A percentile compares a stretch with the other conserved stretches of the same genome.
These are phyloP conservation scores for Dryocosmus kuriphilus DNA, from an alignment of 2,888 invertebrate species.

Conservation along the genomic window DNA sequence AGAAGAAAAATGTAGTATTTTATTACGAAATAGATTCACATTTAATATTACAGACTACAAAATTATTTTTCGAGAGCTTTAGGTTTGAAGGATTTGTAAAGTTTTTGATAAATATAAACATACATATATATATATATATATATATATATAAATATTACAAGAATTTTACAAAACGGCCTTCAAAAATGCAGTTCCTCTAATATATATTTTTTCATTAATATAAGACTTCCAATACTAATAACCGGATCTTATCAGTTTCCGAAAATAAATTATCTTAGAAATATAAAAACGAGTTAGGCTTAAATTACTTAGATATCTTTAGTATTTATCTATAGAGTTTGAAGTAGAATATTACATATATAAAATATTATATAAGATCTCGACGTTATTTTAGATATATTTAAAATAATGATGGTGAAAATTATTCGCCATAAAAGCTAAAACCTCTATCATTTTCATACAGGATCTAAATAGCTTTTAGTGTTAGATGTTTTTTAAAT, in stretches of 20 bases:
- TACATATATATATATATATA: background rate
- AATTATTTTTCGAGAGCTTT: conserved; percentile 25
- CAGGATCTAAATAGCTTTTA: conserved; percentile 2
- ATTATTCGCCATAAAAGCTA: conserved; percentile 1
- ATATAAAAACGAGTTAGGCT: conserved; percentile 11
- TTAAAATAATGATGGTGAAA: conserved; percentile 8
- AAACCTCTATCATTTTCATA: background rate
- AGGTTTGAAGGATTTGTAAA: conserved; percentile 5
- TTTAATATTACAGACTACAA: conserved; percentile 28
- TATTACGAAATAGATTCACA: conserved; percentile 15
- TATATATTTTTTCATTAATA: background rate
- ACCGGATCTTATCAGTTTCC: conserved; percentile 2
- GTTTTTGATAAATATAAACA: conserved; percentile 1
- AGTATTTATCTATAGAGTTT: conserved; percentile 31
- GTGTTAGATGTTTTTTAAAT: conserved; percentile 1
- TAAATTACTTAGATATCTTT: conserved; percentile 33
- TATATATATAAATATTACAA: background rate
- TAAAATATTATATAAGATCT: conserved; percentile 28
- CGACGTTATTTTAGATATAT: conserved; percentile 30
- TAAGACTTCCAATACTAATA: conserved; percentile 15
- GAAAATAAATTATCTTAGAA: conserved; percentile 18
- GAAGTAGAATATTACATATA: background rate
- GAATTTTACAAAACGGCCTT: conserved; percentile 11
- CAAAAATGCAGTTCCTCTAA: background rate
- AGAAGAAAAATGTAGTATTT: conserved; percentile 34